Conservation (phyloP, 92 coral and sea anemone species). For the Pocillopora meandrina region DNA sequence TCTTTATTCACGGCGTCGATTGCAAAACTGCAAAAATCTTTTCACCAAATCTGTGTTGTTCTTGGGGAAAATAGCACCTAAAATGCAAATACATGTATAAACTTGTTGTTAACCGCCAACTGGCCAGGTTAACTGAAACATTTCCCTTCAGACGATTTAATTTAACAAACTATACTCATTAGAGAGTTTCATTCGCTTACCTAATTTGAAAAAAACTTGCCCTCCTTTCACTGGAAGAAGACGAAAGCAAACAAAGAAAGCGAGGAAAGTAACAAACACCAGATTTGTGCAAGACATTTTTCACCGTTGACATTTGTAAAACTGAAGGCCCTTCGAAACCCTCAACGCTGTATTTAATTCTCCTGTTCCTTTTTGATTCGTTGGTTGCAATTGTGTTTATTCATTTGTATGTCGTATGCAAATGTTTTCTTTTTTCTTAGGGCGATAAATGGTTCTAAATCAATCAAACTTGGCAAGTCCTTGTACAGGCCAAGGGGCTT, state of each 20-base stretch:
- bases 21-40: constrained; percentile 63
- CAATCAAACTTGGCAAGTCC: neutral
- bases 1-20: constrained; percentile 47
- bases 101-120: neutral
- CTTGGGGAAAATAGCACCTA: constrained; percentile 63
- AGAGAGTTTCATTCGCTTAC: neutral
- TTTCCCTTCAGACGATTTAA: neutral
- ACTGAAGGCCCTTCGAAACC: neutral
- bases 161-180: neutral
- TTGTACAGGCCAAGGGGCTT: neutral
- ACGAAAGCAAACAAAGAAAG: no score
- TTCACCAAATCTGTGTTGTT: constrained; percentile 54
- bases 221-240: constrained; percentile 5
- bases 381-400: neutral
- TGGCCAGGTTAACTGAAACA: neutral
- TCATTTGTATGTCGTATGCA: constrained; percentile 3
- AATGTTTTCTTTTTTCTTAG: constrained; percentile 2
- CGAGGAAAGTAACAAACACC: neutral
- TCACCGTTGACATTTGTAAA: neutral
- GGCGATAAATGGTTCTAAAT: neutral
- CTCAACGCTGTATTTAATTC: neutral
- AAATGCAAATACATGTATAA: neutral
- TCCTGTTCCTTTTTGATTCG: neutral
- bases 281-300: neutral
- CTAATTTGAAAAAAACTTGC: constrained; percentile 15